Evolutionary conservation across 2,113 vertebrate genomes (phyloP), one percentile per base, ranked within the genome.

Genomic region (Laticauda colubrina): DNA sequence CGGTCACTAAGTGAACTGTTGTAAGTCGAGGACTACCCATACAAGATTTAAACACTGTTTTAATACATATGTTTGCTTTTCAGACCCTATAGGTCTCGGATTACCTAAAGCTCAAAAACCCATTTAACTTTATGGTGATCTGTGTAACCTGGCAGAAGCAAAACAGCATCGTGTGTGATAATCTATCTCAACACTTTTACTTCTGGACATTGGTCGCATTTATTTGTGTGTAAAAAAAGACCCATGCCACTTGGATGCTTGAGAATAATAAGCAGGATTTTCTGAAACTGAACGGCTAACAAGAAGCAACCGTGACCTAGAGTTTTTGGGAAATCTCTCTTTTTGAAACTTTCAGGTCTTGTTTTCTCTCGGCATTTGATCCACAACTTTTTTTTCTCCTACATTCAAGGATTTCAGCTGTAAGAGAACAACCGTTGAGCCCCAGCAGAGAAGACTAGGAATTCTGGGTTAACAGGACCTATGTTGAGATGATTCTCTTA

Each of bases 61-160:
- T 93, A 26, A 0, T 43, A 57, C 90, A 59, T 93, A 88, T 69
- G 12, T 93, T 85, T 95, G 94, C 3, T 96, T 94, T 75, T 94
- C 95, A 97, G 97, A 97, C 88, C 96, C 96, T 94, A 94, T 95
- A 95, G 96, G 96, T 87, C 96, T 93, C 11, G 92, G 96, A 91
- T 34, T 94, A 64, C 94, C 87, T 8, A 95, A 96, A 97, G 0
- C 1, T 92, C 95, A 93, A 92, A 96, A 95, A 94, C 95, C 53
- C 0, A 20, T 2, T 43, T 91, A 88, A 90, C 94, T 61, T 3
- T 1, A 1, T 95, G 91, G 91, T 21, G 1, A 54, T 92, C 87
- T 89, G 86, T 75, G 90, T 90, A 64, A 56, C 29, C 9, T 9
- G 93, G 93, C 26, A 11, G 64, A 90, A 85, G 55, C 93, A 91